phyloP scores from a whole-genome alignment of 2,888 invertebrate species.

The Troides oblongomaculatus region DNA sequence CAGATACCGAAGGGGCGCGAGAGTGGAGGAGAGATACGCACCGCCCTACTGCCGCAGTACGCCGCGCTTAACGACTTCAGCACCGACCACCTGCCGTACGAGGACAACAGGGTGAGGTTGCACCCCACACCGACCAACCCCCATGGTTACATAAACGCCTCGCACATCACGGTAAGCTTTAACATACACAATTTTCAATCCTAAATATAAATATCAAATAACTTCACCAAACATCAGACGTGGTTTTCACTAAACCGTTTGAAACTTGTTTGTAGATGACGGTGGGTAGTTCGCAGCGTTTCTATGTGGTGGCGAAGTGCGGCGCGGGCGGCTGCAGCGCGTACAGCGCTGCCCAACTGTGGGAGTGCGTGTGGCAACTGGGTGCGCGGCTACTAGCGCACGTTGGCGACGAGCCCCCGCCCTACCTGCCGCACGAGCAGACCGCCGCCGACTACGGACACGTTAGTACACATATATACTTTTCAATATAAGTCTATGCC shows the following conservation, averaged over 20 bases:
- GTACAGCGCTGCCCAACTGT: conserved; percentile 80
- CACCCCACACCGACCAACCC: conserved; percentile 91
- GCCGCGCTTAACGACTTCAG: conserved; percentile 77
- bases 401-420: conserved; percentile 82
- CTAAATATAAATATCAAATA: too few species aligned
- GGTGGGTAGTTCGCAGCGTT: conserved; percentile 89
- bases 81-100: conserved; percentile 91
- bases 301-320: conserved; percentile 82
- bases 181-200: too few species aligned
- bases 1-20: conserved; percentile 88
- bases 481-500: too few species aligned
- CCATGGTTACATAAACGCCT: conserved; percentile 95
- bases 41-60: conserved; percentile 87
- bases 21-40: conserved; percentile 80
- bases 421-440: conserved; percentile 72
- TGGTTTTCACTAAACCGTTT: too few species aligned
- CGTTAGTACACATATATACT: conserved; percentile 53
- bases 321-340: conserved; percentile 35
- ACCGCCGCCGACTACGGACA: conserved; percentile 80
- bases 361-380: conserved; percentile 95
- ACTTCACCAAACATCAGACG: too few species aligned
- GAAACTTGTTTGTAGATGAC: conserved; percentile 81
- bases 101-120: conserved; percentile 91
- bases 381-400: conserved; percentile 91
- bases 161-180: conserved; percentile 87